Percentiles rank a stretch among this genome's conserved stretches.
Evolutionary conservation across 2,888 invertebrate genomes (phyloP).

Genomic region (Philhelius pedissequus): DNA sequence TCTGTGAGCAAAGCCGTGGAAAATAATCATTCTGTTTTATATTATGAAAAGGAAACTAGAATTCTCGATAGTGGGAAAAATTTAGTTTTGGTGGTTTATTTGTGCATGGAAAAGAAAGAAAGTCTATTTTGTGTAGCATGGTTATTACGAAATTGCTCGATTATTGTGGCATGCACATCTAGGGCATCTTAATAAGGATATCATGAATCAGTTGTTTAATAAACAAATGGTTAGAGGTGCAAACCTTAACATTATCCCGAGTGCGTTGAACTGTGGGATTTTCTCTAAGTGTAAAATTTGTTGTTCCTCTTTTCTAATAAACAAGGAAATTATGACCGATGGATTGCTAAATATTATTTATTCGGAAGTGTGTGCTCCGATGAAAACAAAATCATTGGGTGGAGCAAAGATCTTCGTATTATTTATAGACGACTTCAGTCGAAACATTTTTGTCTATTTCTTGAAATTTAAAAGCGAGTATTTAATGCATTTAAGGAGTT

Average conservation of each 20-base stretch:
- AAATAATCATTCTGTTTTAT: background rate
- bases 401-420: too few relatives aligned
- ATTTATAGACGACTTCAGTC: slow-evolving; percentile 8
- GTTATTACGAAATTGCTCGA: background rate
- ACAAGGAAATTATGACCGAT: background rate
- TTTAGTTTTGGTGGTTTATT: background rate
- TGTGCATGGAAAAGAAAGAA: background rate
- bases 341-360: background rate
- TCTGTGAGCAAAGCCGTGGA: background rate
- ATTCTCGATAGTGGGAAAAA: background rate
- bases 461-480: too few relatives aligned
- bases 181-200: background rate
- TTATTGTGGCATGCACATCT: too few relatives aligned
- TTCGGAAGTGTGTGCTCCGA: background rate
- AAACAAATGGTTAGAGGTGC: background rate
- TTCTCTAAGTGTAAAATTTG: background rate
- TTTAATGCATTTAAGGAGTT: too few relatives aligned
- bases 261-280: background rate
- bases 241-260: background rate
- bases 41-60: background rate
- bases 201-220: background rate
- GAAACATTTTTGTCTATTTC: slow-evolving; percentile 3
- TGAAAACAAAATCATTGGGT: too few relatives aligned
- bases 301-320: background rate
- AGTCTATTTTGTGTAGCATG: background rate